A percentile compares a stretch with the other conserved stretches of the same genome.
Conservation (phyloP, 2,888 invertebrate species). For the Polydrusus cervinus region DNA sequence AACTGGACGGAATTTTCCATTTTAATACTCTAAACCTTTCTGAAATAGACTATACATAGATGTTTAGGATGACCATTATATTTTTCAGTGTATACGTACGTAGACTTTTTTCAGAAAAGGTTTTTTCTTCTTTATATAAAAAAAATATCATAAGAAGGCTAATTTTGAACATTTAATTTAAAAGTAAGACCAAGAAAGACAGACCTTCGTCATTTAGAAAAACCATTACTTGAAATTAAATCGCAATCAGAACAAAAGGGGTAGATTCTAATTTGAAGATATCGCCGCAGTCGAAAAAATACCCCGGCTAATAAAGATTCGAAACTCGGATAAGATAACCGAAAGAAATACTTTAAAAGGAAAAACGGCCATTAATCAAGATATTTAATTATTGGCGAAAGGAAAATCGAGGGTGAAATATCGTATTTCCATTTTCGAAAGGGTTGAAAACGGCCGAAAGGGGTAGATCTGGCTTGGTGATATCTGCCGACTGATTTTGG, state of each 20-base stretch:
- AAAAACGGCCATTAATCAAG: constrained; percentile 64
- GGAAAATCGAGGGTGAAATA: constrained; percentile 63
- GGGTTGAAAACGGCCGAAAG: constrained; percentile 59
- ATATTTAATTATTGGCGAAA: constrained; percentile 66
- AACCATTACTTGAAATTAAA: constrained; percentile 53
- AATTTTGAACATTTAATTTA: background rate
- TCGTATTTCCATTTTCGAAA: constrained; percentile 62
- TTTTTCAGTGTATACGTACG: no score
- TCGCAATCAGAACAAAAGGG: constrained; percentile 54
- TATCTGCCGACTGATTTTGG: constrained; percentile 43
- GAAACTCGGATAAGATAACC: constrained; percentile 52
- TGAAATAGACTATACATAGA: no score
- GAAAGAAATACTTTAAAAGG: constrained; percentile 55
- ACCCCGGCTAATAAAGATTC: constrained; percentile 53
- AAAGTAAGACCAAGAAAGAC: background rate
- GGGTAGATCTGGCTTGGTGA: constrained; percentile 58
- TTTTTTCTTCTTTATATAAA: no score
- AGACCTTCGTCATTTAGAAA: constrained; percentile 4
- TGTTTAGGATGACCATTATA: no score
- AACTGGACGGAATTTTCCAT: no score
- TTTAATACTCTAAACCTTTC: no score
- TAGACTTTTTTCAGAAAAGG: no score
- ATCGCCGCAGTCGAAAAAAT: constrained; percentile 43
- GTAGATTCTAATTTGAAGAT: constrained; percentile 55
- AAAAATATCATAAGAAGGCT: no score